Conservation (phyloP, 2,797 vertebrate species). For the Lateolabrax maculatus region DNA sequence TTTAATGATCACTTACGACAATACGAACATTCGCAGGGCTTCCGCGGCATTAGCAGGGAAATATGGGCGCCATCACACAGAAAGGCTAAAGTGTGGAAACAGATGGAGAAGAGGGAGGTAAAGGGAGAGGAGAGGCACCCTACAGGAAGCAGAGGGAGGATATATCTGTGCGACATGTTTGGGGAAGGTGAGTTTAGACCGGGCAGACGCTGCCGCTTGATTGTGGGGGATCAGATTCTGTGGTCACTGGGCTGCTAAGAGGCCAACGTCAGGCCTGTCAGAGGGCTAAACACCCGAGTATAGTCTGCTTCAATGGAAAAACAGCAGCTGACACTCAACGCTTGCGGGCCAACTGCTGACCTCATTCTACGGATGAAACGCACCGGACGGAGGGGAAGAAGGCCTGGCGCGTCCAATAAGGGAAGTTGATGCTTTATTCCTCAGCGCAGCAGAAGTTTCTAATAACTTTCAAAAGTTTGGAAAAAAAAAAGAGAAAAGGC, state of each 20-base stretch:
- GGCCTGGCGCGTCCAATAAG: slow-evolving; percentile 32
- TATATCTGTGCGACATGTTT: slow-evolving; percentile 47
- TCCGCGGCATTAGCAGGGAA: slow-evolving; percentile 66
- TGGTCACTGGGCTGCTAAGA: slow-evolving; percentile 73
- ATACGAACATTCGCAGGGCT: slow-evolving; percentile 74
- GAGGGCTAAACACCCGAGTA: slow-evolving; percentile 73
- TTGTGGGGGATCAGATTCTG: slow-evolving; percentile 77
- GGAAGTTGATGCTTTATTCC: slow-evolving; percentile 54
- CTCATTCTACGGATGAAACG: slow-evolving; percentile 69
- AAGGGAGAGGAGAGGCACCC: slow-evolving; percentile 5
- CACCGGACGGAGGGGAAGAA: slow-evolving; percentile 31
- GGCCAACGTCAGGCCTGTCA: slow-evolving; percentile 74
- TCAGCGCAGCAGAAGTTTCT: slow-evolving; percentile 56
- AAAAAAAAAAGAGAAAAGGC: slow-evolving; percentile 41
- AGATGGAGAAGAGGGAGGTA: background rate
- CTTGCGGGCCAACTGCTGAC: slow-evolving; percentile 74
- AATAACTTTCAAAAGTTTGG: slow-evolving; percentile 69
- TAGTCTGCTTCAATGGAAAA: slow-evolving; percentile 81
- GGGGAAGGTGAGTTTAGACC: slow-evolving; percentile 59
- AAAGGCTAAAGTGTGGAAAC: slow-evolving; percentile 40
- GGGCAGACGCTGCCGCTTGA: slow-evolving; percentile 55
- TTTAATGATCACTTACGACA: slow-evolving; percentile 85
- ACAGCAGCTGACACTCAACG: slow-evolving; percentile 81
- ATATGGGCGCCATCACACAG: slow-evolving; percentile 46
- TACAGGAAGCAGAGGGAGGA: slow-evolving; percentile 7